Base-by-base conservation (phyloP, 2,797 vertebrate genomes). In the Nyctalus aviator region DNA sequence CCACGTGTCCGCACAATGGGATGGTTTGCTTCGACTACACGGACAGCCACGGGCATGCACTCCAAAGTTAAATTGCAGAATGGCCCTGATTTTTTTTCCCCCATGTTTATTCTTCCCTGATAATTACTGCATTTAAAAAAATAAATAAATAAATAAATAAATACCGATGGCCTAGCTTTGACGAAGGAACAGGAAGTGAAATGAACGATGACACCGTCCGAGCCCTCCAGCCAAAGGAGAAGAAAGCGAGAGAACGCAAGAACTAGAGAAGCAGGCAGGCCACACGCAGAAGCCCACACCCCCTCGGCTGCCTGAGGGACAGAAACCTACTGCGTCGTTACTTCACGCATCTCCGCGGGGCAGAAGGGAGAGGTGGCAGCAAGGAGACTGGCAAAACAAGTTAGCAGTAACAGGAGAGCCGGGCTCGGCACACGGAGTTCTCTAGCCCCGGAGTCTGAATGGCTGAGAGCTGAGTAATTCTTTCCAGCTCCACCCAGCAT, bases 391-490 rank as follows among this genome's bases (percentile, higher is more conserved):
- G 81, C 69, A 64, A 93, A 92, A 84, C 62, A 78, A 75, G 85
- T 88, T 14, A 62, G 32, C 64, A 59, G 94, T 84, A 93, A 93
- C 68, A 37, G 48, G 75, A 94, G 93, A 91, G 25, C 10, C 20
- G 25, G 64, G 50, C 14, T 0, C 41, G 37, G 92, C 82, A 95
- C 92, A 69, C 0, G 0, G 23, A 71, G 72, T 93, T 94, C 94
- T 62, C 46, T 15, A 91, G 91, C 89, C 84, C 93, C 44, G 46
- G 94, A 89, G 84, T 84, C 88, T 92, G 85, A 85, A 95, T 90
- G 88, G 88, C 91, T 95, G 50, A 93, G 86, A 91, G 89, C 96
- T 97, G 95, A 97, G 95, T 97, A 94, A 97, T 95, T 96, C 95
- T 89, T 94, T 88, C 92, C 96, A 96, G 90, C 94, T 95, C 96